Base-by-base conservation (phyloP, 2,888 invertebrate species). In the Ischnus inquisitorius region DNA sequence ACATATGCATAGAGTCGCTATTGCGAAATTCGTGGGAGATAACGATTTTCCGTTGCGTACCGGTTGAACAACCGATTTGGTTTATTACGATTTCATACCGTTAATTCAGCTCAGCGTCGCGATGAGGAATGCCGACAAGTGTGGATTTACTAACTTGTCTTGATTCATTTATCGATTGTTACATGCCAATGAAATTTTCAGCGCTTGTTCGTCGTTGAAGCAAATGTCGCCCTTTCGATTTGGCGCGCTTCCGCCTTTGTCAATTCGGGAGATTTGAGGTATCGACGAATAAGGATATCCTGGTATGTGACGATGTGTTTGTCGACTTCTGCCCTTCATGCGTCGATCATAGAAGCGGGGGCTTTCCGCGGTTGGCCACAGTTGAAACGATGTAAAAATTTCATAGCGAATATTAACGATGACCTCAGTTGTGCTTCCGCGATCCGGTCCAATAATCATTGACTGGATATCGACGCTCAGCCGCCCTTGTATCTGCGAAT, bases 11-110 rank as follows among this genome's bases (percentile, higher is more conserved):
- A 46, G 12, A 74, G 16, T 46, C 34, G 34, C 34, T 25, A n/a
- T 75, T 81, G 74, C 74, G 41, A 74, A 80, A 79, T 67, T 67
- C 48, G 22, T 69, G 48, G 48, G 75, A 76, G 69, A 65, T 64
- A 16, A 69, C 25, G 65, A 57, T 69, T 71, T 76, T 71, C 65
- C 51, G 46, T 69, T 71, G 65, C 54, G 43, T 64, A 76, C 76
- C 76, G 76, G 81, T 81, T 76, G 19, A 46, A 34, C 19, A 54
- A 57, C 14, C 60, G 22, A 28, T 25, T 60, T 25, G 14, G 43
- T 65, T 57, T 25, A 19, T 43, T 16, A 57, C 41, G 34, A 76
- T 76, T 71, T 34, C 46, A 71, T 43, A n/a, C n/a, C n/a, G n/a
- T n/a, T n/a, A 46, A 71, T 65, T 81, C 16, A 22, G 25, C 81